Conservation (phyloP, 2,113 vertebrate genomes). For the Fregata magnificens region DNA sequence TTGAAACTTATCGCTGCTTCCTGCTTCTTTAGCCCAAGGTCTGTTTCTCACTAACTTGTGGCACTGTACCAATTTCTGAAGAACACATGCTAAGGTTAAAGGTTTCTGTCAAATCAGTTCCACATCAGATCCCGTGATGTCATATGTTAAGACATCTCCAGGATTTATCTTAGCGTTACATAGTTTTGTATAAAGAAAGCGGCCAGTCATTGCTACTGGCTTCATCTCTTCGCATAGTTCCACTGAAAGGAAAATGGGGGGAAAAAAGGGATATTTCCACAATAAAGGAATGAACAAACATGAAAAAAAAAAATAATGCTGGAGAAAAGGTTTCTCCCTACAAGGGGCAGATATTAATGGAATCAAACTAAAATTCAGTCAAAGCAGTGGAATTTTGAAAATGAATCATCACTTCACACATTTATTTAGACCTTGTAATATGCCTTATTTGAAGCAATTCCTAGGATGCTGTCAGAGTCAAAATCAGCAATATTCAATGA, state of each 20-base stretch:
- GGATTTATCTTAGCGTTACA: not conserved
- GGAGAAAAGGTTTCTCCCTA: not conserved
- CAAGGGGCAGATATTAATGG: not conserved
- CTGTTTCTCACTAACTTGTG: not conserved
- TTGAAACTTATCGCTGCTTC: not conserved
- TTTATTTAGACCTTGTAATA: not conserved
- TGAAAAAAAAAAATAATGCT: not conserved
- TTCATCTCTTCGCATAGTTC: not conserved
- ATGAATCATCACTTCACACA: not conserved
- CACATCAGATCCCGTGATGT: not conserved
- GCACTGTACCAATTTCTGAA: not conserved
- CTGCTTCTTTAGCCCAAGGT: not conserved
- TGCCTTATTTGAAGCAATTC: not conserved
- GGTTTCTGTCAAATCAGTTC: slow-evolving; percentile 13
- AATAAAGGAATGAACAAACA: not conserved
- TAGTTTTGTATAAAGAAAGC: not conserved
- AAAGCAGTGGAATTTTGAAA: not conserved
- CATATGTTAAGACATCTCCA: not conserved
- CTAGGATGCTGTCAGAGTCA: not conserved
- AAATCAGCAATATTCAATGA: not conserved
- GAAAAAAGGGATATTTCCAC: not conserved
- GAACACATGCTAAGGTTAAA: not conserved
- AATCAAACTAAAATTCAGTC: not conserved
- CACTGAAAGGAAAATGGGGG: not conserved
- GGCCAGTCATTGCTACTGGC: not conserved